A percentile compares a stretch with the other conserved stretches of the same genome.
Evolutionary conservation across 2,797 vertebrate genomes (phyloP).

Genomic region (Podargus strigoides): DNA sequence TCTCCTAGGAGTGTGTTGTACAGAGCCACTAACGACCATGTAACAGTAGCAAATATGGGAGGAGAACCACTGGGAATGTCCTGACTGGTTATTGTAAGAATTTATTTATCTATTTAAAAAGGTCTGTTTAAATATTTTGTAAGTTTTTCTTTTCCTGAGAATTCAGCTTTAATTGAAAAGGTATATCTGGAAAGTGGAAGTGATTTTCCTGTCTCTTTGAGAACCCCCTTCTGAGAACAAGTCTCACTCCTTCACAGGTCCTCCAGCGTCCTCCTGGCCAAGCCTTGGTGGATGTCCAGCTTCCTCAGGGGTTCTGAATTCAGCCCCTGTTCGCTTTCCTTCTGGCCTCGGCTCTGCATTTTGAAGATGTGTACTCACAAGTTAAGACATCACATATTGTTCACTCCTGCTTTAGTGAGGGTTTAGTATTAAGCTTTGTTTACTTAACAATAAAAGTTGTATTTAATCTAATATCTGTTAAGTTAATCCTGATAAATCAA

Average conservation of each 20-base stretch:
- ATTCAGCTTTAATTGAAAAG: not conserved
- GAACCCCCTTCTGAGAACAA: not conserved
- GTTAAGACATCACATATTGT: not conserved
- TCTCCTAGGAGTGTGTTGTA: not conserved
- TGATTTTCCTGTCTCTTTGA: not conserved
- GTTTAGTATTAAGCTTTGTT: not conserved
- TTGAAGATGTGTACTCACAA: not conserved
- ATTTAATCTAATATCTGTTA: not conserved
- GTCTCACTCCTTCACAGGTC: not conserved
- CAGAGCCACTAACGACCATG: not conserved
- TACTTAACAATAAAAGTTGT: not conserved
- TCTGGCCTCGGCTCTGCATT: not conserved
- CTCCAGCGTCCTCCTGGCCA: not conserved
- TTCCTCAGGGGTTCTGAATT: not conserved
- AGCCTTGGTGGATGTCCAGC: not conserved
- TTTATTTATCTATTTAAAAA: not conserved
- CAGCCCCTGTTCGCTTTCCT: not conserved
- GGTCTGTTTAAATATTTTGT: not conserved
- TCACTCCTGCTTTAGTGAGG: not conserved
- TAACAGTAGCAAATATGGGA: not conserved
- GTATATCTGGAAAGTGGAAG: not conserved
- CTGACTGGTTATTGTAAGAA: not conserved
- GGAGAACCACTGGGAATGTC: not conserved
- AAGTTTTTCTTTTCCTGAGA: not conserved
- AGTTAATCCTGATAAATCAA: not conserved